These are phyloP conservation scores for Leptogaster cylindrica DNA, from an alignment of 2,888 invertebrate species.

Conservation along the genomic window DNA sequence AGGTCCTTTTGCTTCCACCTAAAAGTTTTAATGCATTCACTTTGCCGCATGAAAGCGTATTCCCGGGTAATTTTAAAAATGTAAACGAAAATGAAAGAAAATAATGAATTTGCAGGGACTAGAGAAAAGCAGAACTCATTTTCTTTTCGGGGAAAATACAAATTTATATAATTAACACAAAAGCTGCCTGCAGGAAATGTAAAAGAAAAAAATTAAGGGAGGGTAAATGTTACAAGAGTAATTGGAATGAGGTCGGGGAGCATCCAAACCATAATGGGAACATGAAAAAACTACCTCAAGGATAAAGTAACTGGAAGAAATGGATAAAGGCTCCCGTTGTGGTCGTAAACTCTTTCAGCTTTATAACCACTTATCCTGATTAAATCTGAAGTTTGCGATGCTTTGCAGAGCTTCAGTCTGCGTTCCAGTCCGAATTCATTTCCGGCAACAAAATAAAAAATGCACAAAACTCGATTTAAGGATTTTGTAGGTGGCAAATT, in stretches of 20 bases:
- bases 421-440: not conserved
- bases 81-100: not conserved
- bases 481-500: slow-evolving; percentile 10
- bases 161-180: slow-evolving; percentile 24
- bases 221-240: not conserved
- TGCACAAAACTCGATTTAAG: slow-evolving; percentile 6
- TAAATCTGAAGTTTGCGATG: slow-evolving; percentile 14
- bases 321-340: slow-evolving; percentile 21
- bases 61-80: not conserved
- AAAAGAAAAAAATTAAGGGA: slow-evolving; percentile 5
- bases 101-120: too few relatives aligned
- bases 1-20: too few relatives aligned
- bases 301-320: slow-evolving; percentile 36
- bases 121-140: slow-evolving; percentile 4
- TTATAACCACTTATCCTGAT: slow-evolving; percentile 41
- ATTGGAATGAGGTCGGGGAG: not conserved
- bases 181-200: slow-evolving; percentile 12
- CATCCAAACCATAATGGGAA: not conserved
- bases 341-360: slow-evolving; percentile 38
- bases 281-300: slow-evolving; percentile 12
- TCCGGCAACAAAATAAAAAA: not conserved
- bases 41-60: too few relatives aligned
- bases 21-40: too few relatives aligned
- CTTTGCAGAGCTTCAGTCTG: not conserved
- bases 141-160: too few relatives aligned